Percentiles rank a stretch among this genome's conserved stretches.
Conservation (phyloP, 92 coral and sea anemone species). For the Phenganax marumi region DNA sequence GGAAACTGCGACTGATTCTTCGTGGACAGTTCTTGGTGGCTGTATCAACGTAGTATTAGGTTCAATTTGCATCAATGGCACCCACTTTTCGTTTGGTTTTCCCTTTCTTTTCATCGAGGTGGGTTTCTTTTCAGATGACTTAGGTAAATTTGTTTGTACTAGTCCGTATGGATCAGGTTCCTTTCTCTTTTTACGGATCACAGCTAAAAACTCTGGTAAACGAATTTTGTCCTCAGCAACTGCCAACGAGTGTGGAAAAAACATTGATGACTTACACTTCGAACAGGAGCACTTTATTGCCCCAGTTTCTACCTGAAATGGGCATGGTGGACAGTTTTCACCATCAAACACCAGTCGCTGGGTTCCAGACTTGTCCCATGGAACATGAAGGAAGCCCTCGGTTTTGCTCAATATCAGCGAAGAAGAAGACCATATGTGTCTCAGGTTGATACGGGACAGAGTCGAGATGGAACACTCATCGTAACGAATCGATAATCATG, state of each 20-base stretch:
- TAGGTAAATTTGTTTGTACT: slow-evolving; percentile 37
- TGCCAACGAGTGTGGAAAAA: slow-evolving; percentile 15
- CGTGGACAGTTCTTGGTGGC: slow-evolving; percentile 1
- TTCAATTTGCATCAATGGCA: slow-evolving; percentile 52
- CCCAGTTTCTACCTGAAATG: neutral
- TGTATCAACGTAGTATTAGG: slow-evolving; percentile 7
- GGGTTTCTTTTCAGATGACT: slow-evolving; percentile 42
- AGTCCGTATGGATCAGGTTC: slow-evolving; percentile 49
- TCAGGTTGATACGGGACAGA: slow-evolving; percentile 44
- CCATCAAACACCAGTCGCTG: slow-evolving; percentile 51
- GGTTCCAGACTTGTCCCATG: slow-evolving; percentile 50
- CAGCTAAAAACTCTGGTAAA: slow-evolving; percentile 28
- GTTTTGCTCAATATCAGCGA: slow-evolving; percentile 40
- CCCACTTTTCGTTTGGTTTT: slow-evolving; percentile 39
- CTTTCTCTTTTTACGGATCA: slow-evolving; percentile 36
- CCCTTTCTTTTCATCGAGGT: slow-evolving; percentile 42
- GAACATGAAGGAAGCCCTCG: slow-evolving; percentile 36
- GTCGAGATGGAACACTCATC: slow-evolving; percentile 48
- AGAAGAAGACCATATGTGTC: slow-evolving; percentile 49
- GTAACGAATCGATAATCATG: slow-evolving; percentile 20
- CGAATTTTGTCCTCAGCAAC: slow-evolving; percentile 49
- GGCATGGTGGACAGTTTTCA: slow-evolving; percentile 30
- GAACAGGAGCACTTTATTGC: slow-evolving; percentile 38
- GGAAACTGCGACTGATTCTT: slow-evolving; percentile 2
- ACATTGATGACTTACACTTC: slow-evolving; percentile 40